Evolutionary conservation across 2,888 invertebrate genomes (phyloP).

Genomic region (Eilema caniola): DNA sequence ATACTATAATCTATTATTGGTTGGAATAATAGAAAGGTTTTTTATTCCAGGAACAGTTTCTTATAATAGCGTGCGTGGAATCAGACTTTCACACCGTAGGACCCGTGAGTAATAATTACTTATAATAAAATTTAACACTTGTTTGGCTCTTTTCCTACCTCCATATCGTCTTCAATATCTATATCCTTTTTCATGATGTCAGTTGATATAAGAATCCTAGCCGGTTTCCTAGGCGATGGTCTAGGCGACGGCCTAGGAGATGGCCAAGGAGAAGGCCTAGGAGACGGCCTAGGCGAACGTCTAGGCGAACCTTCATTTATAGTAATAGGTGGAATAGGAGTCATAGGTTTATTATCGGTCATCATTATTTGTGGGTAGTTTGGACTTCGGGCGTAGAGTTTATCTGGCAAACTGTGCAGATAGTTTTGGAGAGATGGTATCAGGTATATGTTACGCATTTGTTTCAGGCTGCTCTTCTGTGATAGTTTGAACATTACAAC

Average conservation of each 20-base stretch:
- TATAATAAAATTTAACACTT: not conserved
- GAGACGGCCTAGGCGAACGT: slow-evolving; percentile 42
- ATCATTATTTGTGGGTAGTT: slow-evolving; percentile 44
- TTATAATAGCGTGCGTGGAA: no score
- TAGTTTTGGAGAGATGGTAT: slow-evolving; percentile 47
- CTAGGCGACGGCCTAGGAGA: slow-evolving; percentile 49
- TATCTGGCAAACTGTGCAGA: slow-evolving; percentile 41
- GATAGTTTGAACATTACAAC: slow-evolving; percentile 21
- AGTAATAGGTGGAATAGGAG: slow-evolving; percentile 27
- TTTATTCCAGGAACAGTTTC: no score
- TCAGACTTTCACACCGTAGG: no score
- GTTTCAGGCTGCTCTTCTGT: slow-evolving; percentile 42
- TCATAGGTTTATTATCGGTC: slow-evolving; percentile 40
- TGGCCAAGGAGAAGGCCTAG: slow-evolving; percentile 35
- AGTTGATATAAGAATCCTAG: slow-evolving; percentile 58
- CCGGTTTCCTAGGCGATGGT: slow-evolving; percentile 38
- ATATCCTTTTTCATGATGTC: slow-evolving; percentile 72
- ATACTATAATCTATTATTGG: no score
- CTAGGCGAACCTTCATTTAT: slow-evolving; percentile 25
- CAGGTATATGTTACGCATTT: slow-evolving; percentile 43
- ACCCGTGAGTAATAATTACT: no score
- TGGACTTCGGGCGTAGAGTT: slow-evolving; percentile 38
- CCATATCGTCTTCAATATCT: slow-evolving; percentile 64
- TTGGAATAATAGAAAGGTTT: no score
- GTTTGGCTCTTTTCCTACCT: slow-evolving; percentile 55